Evolutionary conservation across 2,888 invertebrate species (phyloP), one percentile per base, ranked within the genome.

Genomic region (Drosophila nr. medialis): DNA sequence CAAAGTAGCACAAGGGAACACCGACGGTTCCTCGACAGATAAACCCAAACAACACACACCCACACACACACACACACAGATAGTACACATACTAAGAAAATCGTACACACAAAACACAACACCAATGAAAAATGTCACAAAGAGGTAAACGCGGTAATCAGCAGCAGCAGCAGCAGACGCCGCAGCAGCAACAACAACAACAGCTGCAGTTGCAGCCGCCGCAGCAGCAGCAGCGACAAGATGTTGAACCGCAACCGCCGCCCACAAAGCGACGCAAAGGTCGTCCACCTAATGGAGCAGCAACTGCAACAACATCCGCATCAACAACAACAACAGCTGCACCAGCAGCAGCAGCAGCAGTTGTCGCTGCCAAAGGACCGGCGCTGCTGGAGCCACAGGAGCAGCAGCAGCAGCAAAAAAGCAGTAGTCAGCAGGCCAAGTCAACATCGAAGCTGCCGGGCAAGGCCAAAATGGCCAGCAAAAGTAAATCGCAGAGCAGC

Each of bases 201-300:
- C 92, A 92, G 77, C 87, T 88, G 86, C 91, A 90, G 80, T 91
- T 86, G 79, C 92, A 91, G 76, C 92, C 95, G 92, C 95, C 95
- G 93, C 95, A 77, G 80, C 91, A 92, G 86, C 92, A 91, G 88
- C 93, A 92, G 86, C 91, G 93, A 67, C 91, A 92, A 77, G 93
- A 93, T 83, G 92, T 92, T 90, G 92, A 92, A 72, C 92, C 92
- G 83, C 93, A 92, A 74, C 92, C 95, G 92, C 95, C 95, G 93
- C 95, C 96, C 92, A 94, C 95, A 92, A 96, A 96, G 94, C 95
- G 96, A 94, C 95, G 96, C 91, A 96, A 96, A 94, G 96, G 96
- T 92, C 94, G 95, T 93, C 95, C 95, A 83, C 93, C 94, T 89
- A 93, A 92, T 91, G 92, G 93, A 54, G 90, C 87, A 8, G 59